Percentiles rank a stretch among this genome's conserved stretches.
Conservation (phyloP, 2,888 invertebrate genomes). For the Drosophila mettleri region DNA sequence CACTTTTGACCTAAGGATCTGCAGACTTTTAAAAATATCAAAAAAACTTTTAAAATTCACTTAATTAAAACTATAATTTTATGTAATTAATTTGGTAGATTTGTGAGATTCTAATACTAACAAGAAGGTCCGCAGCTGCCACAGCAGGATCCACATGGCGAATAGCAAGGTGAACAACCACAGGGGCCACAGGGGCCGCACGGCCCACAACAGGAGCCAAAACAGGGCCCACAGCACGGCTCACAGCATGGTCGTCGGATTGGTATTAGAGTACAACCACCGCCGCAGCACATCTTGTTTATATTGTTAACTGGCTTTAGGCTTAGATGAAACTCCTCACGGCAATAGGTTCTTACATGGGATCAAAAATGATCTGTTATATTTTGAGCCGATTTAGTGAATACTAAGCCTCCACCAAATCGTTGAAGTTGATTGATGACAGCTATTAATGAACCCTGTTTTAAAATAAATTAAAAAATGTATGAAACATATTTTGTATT, state of each 20-base stretch:
- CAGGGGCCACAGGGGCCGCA: conserved; percentile 17
- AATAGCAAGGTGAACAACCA: conserved; percentile 11
- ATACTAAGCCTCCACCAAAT: not conserved
- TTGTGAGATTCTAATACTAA: not conserved
- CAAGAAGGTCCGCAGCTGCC: conserved; percentile 16
- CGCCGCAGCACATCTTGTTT: conserved; percentile 12
- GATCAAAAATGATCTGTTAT: not conserved
- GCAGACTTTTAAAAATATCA: not conserved
- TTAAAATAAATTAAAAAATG: not conserved
- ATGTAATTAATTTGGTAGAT: not conserved
- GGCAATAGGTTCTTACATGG: not conserved
- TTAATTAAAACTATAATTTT: not conserved
- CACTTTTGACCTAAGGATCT: no score
- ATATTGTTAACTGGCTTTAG: not conserved
- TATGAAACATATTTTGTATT: no score
- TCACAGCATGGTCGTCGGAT: conserved; percentile 19
- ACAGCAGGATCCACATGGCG: conserved; percentile 10
- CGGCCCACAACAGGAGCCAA: conserved; percentile 10
- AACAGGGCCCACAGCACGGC: conserved; percentile 28
- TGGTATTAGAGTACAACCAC: conserved; percentile 10
- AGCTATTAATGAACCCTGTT: not conserved
- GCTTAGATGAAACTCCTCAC: not conserved
- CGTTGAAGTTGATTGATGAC: not conserved
- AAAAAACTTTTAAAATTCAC: not conserved
- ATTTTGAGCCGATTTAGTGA: no score